These are phyloP conservation scores for Tychaedon coryphoeus DNA, from an alignment of 2,113 vertebrate species.

Conservation along the genomic window DNA sequence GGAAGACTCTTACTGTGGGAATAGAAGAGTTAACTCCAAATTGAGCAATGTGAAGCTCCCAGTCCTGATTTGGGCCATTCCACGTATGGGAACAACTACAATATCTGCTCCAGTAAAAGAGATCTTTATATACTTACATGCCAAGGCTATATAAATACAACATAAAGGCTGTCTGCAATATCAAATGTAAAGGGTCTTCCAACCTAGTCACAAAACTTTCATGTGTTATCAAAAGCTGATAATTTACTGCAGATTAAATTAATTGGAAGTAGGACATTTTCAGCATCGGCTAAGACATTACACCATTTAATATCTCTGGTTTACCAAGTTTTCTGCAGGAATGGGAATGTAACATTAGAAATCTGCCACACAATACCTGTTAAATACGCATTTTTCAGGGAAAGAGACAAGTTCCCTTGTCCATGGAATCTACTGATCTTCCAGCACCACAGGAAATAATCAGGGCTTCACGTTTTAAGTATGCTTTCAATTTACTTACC, in stretches of 20 bases:
- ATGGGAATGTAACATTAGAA: constrained; percentile 30
- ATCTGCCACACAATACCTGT: constrained; percentile 3
- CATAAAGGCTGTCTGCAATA: neutral
- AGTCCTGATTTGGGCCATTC: neutral
- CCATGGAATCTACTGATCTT: neutral
- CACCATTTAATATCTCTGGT: neutral
- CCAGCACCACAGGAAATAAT: neutral
- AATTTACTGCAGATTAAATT: neutral
- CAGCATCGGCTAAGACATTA: neutral
- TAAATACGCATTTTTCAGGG: neutral
- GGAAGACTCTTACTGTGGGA: neutral
- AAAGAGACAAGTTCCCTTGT: neutral
- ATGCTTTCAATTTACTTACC: neutral
- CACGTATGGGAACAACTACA: neutral
- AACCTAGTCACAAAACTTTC: neutral
- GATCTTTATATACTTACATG: neutral
- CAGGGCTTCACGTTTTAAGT: neutral
- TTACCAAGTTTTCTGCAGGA: neutral
- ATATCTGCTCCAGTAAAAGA: neutral
- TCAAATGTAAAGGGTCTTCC: neutral
- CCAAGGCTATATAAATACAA: neutral
- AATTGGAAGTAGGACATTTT: neutral
- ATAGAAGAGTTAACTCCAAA: neutral
- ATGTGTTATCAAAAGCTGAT: neutral
- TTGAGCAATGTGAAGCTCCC: neutral